phyloP scores from a whole-genome alignment of 2,797 vertebrate genomes.

The Poeciliopsis infans region DNA sequence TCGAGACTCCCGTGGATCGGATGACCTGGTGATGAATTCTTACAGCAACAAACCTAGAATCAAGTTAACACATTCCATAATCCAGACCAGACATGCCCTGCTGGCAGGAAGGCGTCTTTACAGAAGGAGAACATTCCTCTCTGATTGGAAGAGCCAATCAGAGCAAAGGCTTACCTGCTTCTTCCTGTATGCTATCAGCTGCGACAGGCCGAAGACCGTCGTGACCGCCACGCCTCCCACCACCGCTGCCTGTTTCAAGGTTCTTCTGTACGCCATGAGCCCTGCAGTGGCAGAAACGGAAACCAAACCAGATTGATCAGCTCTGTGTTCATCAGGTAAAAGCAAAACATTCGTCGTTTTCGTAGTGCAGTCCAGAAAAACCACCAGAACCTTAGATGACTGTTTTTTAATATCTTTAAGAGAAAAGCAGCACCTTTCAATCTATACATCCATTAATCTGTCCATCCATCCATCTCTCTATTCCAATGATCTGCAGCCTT shows the following conservation, averaged over 20 bases:
- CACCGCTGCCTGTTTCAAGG: conserved; percentile 85
- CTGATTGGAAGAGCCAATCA: not conserved
- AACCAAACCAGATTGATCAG: not conserved
- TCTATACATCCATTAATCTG: too few species aligned
- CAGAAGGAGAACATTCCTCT: not conserved
- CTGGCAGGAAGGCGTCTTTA: not conserved
- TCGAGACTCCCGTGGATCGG: not conserved
- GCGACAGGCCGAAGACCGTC: conserved; percentile 87
- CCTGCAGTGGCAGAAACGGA: conserved; percentile 42
- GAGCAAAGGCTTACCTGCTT: conserved; percentile 77
- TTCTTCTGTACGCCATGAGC: conserved; percentile 92
- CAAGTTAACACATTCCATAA: conserved; percentile 62
- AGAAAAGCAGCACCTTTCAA: not conserved
- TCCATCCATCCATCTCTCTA: too few species aligned
- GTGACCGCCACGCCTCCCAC: conserved; percentile 88
- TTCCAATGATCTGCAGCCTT: too few species aligned
- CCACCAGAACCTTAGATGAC: not conserved
- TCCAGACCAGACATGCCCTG: conserved; percentile 57
- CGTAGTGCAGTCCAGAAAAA: not conserved
- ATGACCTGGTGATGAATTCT: conserved; percentile 1
- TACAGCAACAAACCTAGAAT: not conserved
- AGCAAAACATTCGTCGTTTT: not conserved
- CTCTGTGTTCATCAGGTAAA: not conserved
- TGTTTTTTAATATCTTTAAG: not conserved
- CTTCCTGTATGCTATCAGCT: conserved; percentile 88